Percentiles rank a stretch among this genome's conserved stretches.
Conservation (phyloP, 2,797 vertebrate genomes). For the Todus mexicanus region DNA sequence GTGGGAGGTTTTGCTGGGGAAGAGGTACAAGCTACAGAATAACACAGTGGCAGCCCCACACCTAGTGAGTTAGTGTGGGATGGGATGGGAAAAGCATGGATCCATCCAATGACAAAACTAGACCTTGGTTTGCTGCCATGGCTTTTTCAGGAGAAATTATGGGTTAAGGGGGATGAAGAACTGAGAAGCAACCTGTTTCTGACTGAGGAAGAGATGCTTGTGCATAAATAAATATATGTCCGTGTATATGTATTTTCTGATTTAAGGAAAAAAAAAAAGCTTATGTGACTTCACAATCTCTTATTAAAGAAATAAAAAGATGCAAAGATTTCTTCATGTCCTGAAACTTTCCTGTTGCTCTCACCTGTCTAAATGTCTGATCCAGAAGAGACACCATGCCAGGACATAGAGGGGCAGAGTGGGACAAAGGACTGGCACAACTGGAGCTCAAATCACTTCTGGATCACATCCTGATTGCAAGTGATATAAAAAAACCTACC, state of each 20-base stretch:
- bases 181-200: not conserved
- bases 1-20: not conserved
- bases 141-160: not conserved
- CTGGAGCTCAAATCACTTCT: not conserved
- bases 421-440: not conserved
- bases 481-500: not conserved
- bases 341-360: not conserved
- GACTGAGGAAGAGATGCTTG: not conserved
- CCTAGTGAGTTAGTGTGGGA: not conserved
- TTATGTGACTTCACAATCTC: not conserved
- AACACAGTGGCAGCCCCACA: not conserved
- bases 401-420: not conserved
- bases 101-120: not conserved
- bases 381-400: not conserved
- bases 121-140: not conserved
- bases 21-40: not conserved
- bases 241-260: not conserved
- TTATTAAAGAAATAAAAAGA: not conserved
- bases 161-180: not conserved
- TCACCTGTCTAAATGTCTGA: not conserved
- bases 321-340: not conserved
- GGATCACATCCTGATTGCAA: not conserved
- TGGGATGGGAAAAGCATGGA: not conserved
- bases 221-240: not conserved
- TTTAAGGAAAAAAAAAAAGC: not conserved